Base-by-base conservation (phyloP, 2,113 vertebrate species). In the Grammomys surdaster region DNA sequence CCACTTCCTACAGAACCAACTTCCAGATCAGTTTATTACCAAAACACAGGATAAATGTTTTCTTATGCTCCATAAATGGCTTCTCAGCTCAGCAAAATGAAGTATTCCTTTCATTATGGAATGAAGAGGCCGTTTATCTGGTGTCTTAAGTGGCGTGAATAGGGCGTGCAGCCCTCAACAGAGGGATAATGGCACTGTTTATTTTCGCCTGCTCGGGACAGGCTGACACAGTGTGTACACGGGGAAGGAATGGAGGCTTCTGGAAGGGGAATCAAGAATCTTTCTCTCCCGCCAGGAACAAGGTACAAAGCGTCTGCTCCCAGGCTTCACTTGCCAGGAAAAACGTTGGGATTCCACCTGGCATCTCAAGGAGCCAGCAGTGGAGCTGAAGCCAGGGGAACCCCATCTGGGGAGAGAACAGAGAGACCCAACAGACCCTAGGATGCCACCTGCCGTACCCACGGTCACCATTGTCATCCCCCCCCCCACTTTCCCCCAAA, bases 71-170 rank as follows among this genome's bases (percentile, higher is more conserved):
- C 80, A 94, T 94, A 96, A 98, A 97, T 89, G 95, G 96, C 94
- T 96, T 96, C 95, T 92, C 56, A 5, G 92, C 91, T 95, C 94
- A 88, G 91, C 58, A n/a, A 93, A 96, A 96, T 97, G 97, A 97
- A 98, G 96, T 94, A 97, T 97, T 95, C 96, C 98, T 98, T 98
- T 97, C 97, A 97, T 97, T 97, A 97, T 69, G 87, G 95, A 96
- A 94, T 22, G 14, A 67, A 96, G 97, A 86, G 85, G 94, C 84
- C 92, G 94, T 97, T 97, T 96, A 94, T 98, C 94, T 89, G 17
- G 0, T 73, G 87, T 96, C 96, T 90, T 98, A 97, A 97, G 95
- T 96, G 95, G 97, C 94, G 90, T 95, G 95, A 96, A 97, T 96
- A 97, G 95, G 95, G 86, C 6, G 28, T 0, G 31, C 91, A 63